Percentiles rank a stretch among this genome's conserved stretches.
Conservation (phyloP, 2,113 vertebrate genomes). For the Microcebus murinus region DNA sequence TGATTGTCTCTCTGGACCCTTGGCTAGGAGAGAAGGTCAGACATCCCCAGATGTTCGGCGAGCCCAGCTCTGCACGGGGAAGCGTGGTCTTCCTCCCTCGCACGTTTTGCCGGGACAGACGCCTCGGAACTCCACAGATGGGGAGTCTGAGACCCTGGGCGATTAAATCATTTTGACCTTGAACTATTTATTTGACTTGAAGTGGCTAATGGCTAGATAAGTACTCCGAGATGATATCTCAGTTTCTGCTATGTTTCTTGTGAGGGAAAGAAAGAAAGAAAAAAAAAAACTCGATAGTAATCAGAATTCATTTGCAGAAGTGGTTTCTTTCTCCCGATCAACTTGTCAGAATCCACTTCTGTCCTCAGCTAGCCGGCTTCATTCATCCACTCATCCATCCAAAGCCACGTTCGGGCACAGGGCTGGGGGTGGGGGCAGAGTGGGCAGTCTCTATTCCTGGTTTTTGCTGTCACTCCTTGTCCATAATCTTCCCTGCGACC, state of each 20-base stretch:
- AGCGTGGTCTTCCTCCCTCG: background rate
- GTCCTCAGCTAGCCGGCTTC: background rate
- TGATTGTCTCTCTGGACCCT: background rate
- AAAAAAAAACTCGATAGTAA: background rate
- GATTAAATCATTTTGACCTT: conserved; percentile 51
- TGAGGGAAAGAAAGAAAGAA: background rate
- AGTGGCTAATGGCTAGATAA: conserved; percentile 59
- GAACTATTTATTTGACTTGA: conserved; percentile 49
- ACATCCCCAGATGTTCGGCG: background rate
- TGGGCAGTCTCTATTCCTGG: accelerated
- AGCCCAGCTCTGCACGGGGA: accelerated
- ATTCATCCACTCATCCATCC: background rate
- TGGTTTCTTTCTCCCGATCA: background rate
- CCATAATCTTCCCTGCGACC: background rate
- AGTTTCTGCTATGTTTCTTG: background rate
- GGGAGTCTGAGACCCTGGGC: background rate
- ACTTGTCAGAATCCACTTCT: background rate
- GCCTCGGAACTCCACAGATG: background rate
- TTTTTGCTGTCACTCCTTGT: background rate
- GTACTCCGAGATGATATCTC: conserved; percentile 50
- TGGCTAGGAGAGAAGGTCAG: background rate
- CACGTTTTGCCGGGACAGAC: background rate
- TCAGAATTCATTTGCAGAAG: conserved; percentile 50
- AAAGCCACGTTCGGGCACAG: background rate
- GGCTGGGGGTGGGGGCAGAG: too few relatives aligned